phyloP scores from a whole-genome alignment of 2,888 invertebrate species.

The Peribatodes rhomboidaria region DNA sequence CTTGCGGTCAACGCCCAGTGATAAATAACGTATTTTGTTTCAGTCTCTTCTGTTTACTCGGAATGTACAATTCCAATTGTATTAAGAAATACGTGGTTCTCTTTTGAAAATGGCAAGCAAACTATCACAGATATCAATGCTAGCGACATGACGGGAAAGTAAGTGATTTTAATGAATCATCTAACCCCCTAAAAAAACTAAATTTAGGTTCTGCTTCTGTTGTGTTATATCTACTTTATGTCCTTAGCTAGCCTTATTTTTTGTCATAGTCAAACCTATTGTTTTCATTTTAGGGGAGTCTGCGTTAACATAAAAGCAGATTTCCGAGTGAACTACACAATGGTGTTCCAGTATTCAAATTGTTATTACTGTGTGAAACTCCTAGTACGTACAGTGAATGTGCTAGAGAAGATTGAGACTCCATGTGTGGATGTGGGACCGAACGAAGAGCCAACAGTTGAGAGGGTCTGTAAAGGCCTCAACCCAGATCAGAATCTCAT shows the following conservation, averaged over 20 bases:
- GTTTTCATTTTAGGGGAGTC: conserved; percentile 84
- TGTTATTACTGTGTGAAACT: conserved; percentile 96
- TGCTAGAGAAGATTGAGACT: conserved; percentile 95
- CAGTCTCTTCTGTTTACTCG: conserved; percentile 67
- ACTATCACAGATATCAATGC: conserved; percentile 94
- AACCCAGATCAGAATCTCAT: conserved; percentile 93
- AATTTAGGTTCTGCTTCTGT: too few relatives aligned
- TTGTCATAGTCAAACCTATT: not conserved
- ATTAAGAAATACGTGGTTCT: conserved; percentile 96
- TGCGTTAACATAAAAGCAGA: conserved; percentile 92
- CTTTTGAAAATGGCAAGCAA: conserved; percentile 94
- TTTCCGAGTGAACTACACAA: conserved; percentile 93
- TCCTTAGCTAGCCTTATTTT: not conserved
- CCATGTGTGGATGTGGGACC: conserved; percentile 91
- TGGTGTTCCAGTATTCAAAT: conserved; percentile 90
- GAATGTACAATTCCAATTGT: conserved; percentile 92
- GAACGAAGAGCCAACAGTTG: conserved; percentile 89
- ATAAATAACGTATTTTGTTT: conserved; percentile 45
- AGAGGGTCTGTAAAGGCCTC: conserved; percentile 91
- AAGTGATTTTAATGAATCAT: conserved; percentile 43
- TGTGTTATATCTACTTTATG: not conserved
- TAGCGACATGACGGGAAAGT: conserved; percentile 90
- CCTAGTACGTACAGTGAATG: conserved; percentile 94
- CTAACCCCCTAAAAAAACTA: not conserved
- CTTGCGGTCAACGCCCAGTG: conserved; percentile 72